Evolutionary conservation across 1,140 invertebrate genomes (phyloP), one percentile per base, ranked within the genome.

Genomic region (Leptinotarsa lineolata): DNA sequence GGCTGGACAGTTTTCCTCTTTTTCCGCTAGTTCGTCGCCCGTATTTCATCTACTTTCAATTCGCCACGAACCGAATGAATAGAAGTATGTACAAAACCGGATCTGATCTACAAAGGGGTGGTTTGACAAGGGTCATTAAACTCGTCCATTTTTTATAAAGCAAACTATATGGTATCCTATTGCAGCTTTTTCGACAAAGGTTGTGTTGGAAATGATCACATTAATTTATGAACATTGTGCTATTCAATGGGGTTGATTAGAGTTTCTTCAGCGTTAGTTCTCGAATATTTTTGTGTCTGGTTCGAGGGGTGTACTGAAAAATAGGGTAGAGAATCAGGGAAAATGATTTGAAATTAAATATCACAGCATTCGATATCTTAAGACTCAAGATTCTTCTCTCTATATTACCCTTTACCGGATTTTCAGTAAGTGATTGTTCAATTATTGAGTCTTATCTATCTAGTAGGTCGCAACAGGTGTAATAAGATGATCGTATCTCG

Each of bases 41-140:
- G 48, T 54, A 54, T 54, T 54, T 54, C 48, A 54, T 54, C 48
- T 54, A 2, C 48, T 15, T 54, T 54, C 48, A 54, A 54, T 54
- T 54, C 48, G 48, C 48, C 48, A 54, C 16, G 48, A 54, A 54
- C n/a, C 2, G 48, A 54, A 54, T 54, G 48, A 54, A 54, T 54
- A 18, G 48, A 54, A 54, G 48, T 16, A 54, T 13, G n/a, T 13
- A 54, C 48, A 54, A 54, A 54, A 54, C 48, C 48, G 48, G 48
- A 54, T 54, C 48, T 54, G 15, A 54, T 54, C 48, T 54, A 54
- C 48, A 54, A 54, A 54, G 48, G 48, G 48, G 48, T 54, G 15
- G 48, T 54, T 54, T 54, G 48, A 54, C 48, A 54, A 54, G 48
- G 48, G 48, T 54, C 48, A 54, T 54, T 54, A 54, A 54, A 54